Evolutionary conservation across 2,113 vertebrate genomes (phyloP).

Genomic region (Acinonyx jubatus): DNA sequence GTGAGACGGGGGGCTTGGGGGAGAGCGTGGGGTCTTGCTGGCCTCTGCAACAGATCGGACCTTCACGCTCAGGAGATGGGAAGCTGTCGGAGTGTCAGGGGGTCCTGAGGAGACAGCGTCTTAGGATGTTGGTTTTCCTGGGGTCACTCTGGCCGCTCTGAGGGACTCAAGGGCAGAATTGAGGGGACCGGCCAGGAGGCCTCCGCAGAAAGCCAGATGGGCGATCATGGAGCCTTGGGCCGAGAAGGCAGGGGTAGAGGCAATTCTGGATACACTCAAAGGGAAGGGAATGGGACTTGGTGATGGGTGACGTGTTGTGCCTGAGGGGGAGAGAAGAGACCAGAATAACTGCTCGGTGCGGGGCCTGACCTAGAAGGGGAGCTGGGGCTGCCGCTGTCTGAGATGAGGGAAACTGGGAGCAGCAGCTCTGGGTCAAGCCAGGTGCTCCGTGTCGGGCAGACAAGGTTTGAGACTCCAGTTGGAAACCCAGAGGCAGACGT

Average conservation of each 20-base stretch:
- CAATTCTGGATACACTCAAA: not conserved
- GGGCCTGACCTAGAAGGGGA: not conserved
- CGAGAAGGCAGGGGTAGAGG: not conserved
- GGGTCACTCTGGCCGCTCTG: not conserved
- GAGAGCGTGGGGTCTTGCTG: accelerated
- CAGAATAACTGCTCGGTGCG: not conserved
- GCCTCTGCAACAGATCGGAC: not conserved
- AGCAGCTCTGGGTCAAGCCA: not conserved
- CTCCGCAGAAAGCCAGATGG: not conserved
- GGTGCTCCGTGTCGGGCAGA: not conserved
- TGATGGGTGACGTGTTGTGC: too few relatives aligned
- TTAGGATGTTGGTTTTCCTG: not conserved
- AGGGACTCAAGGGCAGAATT: not conserved
- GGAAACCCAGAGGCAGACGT: not conserved
- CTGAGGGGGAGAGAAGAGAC: too few relatives aligned
- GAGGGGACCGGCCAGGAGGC: not conserved
- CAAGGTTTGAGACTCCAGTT: not conserved
- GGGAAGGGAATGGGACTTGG: not conserved
- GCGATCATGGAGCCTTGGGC: not conserved
- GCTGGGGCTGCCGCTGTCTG: not conserved
- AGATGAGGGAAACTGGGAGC: not conserved
- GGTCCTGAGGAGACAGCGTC: not conserved
- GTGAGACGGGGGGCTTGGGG: not conserved
- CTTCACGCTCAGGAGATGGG: not conserved
- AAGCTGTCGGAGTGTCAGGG: accelerated